These are phyloP conservation scores for Agonopterix alstromeriana DNA, from an alignment of 2,888 invertebrate species.

Conservation along the genomic window DNA sequence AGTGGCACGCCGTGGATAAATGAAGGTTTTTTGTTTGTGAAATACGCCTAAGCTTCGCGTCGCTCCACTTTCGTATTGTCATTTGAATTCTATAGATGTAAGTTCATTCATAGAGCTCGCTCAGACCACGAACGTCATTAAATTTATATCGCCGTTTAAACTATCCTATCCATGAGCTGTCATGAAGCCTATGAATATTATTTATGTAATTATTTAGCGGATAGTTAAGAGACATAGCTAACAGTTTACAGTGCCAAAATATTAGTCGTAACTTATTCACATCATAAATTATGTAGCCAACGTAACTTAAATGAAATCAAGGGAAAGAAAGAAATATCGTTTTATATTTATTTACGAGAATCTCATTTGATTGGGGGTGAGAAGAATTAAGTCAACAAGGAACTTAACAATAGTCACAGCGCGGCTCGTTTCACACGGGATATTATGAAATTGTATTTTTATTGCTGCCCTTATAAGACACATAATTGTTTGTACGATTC, in stretches of 20 bases:
- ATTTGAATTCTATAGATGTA: conserved; percentile 64
- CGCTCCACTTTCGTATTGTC: conserved; percentile 70
- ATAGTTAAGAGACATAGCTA: too few relatives aligned
- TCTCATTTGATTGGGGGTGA: conserved; percentile 49
- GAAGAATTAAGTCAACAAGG: conserved; percentile 66
- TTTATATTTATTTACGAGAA: conserved; percentile 57
- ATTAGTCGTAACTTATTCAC: too few relatives aligned
- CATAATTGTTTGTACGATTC: conserved; percentile 30
- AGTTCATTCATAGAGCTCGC: conserved; percentile 52
- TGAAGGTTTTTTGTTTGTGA: conserved; percentile 72
- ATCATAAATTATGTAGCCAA: too few relatives aligned
- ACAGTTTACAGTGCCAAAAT: too few relatives aligned
- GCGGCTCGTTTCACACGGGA: conserved; percentile 32
- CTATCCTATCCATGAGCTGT: too few relatives aligned
- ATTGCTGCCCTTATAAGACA: conserved; percentile 29
- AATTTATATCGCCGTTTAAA: conserved; percentile 27
- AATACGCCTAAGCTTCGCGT: conserved; percentile 61
- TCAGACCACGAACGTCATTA: conserved; percentile 46
- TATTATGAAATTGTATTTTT: conserved; percentile 30
- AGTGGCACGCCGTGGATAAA: conserved; percentile 74
- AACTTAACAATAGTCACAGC: conserved; percentile 54
- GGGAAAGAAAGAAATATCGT: conserved; percentile 25
- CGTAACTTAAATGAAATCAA: too few relatives aligned
- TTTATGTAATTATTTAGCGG: too few relatives aligned
- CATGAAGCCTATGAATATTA: too few relatives aligned